phyloP scores from a whole-genome alignment of 2,797 vertebrate species.

The Distichodus sexfasciatus region DNA sequence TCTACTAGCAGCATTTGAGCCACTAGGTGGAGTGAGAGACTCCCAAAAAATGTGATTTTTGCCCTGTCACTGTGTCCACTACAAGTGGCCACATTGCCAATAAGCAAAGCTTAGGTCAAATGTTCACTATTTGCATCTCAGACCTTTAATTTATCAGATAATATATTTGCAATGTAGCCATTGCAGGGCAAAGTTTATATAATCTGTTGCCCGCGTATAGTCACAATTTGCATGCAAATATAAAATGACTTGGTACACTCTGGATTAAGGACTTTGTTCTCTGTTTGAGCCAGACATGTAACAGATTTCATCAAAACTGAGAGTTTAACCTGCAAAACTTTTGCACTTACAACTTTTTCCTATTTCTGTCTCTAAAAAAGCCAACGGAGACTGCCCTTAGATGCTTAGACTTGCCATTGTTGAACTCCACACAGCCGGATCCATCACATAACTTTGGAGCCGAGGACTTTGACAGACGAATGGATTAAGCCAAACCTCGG shows the following conservation, averaged over 20 bases:
- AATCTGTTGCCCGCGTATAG: background rate
- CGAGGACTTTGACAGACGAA: no score
- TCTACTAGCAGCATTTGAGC: slow-evolving; percentile 35
- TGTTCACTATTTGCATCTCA: background rate
- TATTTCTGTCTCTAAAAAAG: background rate
- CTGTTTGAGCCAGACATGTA: slow-evolving; percentile 12
- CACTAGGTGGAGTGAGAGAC: slow-evolving; percentile 24
- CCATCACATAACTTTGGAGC: no score
- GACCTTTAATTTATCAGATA: background rate
- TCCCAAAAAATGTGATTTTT: background rate
- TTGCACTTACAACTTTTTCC: background rate
- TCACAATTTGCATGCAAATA: slow-evolving; percentile 42
- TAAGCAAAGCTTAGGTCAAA: no score
- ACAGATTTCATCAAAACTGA: background rate
- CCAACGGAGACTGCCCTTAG: slow-evolving; percentile 14
- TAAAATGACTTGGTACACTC: slow-evolving; percentile 13
- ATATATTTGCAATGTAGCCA: background rate
- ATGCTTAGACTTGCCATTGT: no score
- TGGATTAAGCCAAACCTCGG: no score
- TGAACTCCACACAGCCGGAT: no score
- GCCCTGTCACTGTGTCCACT: background rate
- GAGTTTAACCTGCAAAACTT: no score
- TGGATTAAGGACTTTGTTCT: slow-evolving; percentile 8
- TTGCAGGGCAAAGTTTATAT: background rate
- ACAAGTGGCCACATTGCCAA: no score